Percentiles rank a stretch among this genome's conserved stretches.
Conservation (phyloP, 2,888 invertebrate genomes). For the Hanleya hanleyi region DNA sequence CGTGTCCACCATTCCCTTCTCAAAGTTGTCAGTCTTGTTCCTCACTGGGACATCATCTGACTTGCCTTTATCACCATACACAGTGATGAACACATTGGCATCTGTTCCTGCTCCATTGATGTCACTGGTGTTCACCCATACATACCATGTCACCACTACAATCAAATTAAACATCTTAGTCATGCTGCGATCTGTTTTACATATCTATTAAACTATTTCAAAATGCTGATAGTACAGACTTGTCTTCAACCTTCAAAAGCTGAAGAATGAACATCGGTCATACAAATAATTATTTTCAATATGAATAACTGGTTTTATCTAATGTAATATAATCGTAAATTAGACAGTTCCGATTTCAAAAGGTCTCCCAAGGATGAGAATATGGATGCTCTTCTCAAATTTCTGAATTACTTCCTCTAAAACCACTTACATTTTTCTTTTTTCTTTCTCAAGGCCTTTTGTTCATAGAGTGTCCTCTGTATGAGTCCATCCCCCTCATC, state of each 20-base stretch:
- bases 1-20: constrained; percentile 67
- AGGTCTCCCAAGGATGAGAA: no score
- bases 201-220: no score
- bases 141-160: constrained; percentile 69
- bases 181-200: neutral
- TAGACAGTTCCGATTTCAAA: no score
- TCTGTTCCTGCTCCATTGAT: constrained; percentile 70
- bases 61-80: constrained; percentile 72
- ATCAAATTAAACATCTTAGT: constrained; percentile 3
- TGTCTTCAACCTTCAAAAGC: no score
- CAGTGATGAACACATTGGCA: constrained; percentile 68
- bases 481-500: constrained; percentile 70
- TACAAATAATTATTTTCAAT: no score
- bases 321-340: no score
- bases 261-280: no score
- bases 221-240: no score
- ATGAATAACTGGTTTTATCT: no score
- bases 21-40: constrained; percentile 71
- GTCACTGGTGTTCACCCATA: constrained; percentile 69
- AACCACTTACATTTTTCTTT: constrained; percentile 63
- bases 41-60: constrained; percentile 68
- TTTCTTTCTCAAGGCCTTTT: constrained; percentile 60
- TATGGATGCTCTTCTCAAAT: no score
- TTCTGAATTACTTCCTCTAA: neutral
- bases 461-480: constrained; percentile 69